A percentile compares a stretch with the other conserved stretches of the same genome.
These are phyloP conservation scores for Sarcophaga bullata DNA, from an alignment of 1,140 invertebrate species.

Conservation along the genomic window DNA sequence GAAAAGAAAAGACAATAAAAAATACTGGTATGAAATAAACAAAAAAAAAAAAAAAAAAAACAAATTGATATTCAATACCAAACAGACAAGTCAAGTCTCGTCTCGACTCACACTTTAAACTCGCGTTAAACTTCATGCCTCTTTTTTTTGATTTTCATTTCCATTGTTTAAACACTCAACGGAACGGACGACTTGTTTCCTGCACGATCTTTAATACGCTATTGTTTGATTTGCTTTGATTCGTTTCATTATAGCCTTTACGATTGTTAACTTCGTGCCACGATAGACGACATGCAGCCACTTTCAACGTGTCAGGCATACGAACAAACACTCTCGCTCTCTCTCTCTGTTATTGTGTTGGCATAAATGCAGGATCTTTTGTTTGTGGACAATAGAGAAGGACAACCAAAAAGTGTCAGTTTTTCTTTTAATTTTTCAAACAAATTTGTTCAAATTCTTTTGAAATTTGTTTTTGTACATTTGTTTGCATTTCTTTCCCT, in stretches of 20 bases:
- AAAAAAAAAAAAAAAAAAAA: too few species aligned
- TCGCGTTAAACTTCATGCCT: slow-evolving; percentile 33
- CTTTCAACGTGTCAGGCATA: not conserved
- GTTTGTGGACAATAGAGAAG: not conserved
- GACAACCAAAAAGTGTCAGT: not conserved
- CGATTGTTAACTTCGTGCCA: too few species aligned
- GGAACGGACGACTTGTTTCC: not conserved
- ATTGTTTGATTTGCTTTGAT: not conserved
- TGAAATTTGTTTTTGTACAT: not conserved
- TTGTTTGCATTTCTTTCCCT: not conserved
- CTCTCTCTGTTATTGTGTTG: not conserved
- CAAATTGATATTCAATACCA: slow-evolving; percentile 18
- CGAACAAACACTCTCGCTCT: not conserved
- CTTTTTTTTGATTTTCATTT: too few species aligned
- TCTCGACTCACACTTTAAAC: slow-evolving; percentile 23
- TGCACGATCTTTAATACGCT: not conserved
- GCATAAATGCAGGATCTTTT: slow-evolving; percentile 8
- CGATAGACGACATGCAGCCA: too few species aligned
- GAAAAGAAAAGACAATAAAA: too few species aligned
- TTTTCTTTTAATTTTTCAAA: not conserved
- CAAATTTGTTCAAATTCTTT: slow-evolving; percentile 27
- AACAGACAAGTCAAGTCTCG: not conserved
- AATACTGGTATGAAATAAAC: too few species aligned
- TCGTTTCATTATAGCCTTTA: not conserved
- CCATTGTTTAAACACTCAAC: slow-evolving; percentile 10